Percentiles rank a stretch among this genome's conserved stretches.
These are phyloP conservation scores for Ferdinandea cuprea DNA, from an alignment of 2,888 invertebrate genomes.

Conservation along the genomic window DNA sequence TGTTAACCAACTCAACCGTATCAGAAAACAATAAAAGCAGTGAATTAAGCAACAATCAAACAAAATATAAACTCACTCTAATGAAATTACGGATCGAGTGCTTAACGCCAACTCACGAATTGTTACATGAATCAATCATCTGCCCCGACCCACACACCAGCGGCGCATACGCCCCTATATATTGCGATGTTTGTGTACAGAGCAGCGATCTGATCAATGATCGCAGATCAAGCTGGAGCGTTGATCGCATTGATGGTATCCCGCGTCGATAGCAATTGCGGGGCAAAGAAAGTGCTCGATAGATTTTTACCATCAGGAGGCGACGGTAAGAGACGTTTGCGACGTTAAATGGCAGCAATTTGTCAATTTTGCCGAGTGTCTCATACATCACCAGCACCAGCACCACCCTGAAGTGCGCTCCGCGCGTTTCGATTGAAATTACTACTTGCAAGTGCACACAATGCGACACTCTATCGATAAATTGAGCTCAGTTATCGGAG, in stretches of 20 bases:
- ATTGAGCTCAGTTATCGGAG: slow-evolving; percentile 63
- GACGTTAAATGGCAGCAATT: slow-evolving; percentile 72
- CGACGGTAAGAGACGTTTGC: slow-evolving; percentile 61
- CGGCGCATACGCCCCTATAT: slow-evolving; percentile 65
- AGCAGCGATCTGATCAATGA: slow-evolving; percentile 69
- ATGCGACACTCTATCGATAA: slow-evolving; percentile 41
- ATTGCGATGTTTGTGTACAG: slow-evolving; percentile 39
- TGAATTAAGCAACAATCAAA: slow-evolving; percentile 72
- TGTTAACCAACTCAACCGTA: slow-evolving; percentile 63
- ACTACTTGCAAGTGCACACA: slow-evolving; percentile 30
- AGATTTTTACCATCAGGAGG: slow-evolving; percentile 3
- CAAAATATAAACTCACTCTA: slow-evolving; percentile 67
- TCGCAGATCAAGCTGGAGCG: slow-evolving; percentile 55
- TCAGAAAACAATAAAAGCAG: slow-evolving; percentile 67
- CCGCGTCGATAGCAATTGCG: slow-evolving; percentile 24
- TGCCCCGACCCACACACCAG: slow-evolving; percentile 67
- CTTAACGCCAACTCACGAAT: slow-evolving; percentile 73
- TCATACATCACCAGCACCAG: slow-evolving; percentile 70
- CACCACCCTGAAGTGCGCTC: slow-evolving; percentile 54
- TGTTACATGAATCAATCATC: slow-evolving; percentile 75
- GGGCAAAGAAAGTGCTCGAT: slow-evolving; percentile 17
- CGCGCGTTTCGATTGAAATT: slow-evolving; percentile 51
- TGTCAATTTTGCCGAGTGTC: slow-evolving; percentile 72
- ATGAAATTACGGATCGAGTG: slow-evolving; percentile 71
- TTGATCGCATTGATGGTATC: slow-evolving; percentile 69